phyloP scores from a whole-genome alignment of 2,113 vertebrate genomes.

The Spea multiplicata region DNA sequence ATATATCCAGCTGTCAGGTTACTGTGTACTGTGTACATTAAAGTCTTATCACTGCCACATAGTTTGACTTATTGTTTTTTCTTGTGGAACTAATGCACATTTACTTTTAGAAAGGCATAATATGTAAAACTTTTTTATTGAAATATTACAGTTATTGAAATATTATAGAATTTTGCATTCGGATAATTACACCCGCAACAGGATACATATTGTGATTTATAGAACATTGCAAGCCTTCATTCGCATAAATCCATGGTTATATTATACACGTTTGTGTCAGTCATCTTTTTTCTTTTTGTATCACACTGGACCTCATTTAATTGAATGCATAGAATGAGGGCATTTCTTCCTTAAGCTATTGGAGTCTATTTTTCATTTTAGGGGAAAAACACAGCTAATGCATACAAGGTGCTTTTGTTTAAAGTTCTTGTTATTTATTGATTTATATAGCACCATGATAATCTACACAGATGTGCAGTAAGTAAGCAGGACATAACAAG shows the following conservation, averaged over 20 bases:
- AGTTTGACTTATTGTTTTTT: neutral
- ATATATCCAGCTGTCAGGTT: no score
- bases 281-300: constrained; percentile 5
- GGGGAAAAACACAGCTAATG: no score
- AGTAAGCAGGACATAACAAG: no score
- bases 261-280: constrained; percentile 8
- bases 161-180: neutral
- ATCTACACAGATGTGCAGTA: no score
- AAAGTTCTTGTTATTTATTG: no score
- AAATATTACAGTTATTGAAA: neutral
- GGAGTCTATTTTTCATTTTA: no score
- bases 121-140: neutral
- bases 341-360: no score
- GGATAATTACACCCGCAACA: neutral
- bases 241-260: neutral
- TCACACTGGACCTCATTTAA: constrained; percentile 3
- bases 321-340: neutral
- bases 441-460: no score
- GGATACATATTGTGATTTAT: neutral
- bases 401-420: no score
- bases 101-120: neutral
- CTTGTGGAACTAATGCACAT: neutral
- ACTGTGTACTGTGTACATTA: no score
- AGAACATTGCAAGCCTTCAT: constrained; percentile 7
- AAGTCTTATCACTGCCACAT: neutral